A percentile compares a stretch with the other conserved stretches of the same genome.
Conservation (phyloP, 2,888 invertebrate species). For the Campoplex nolae region DNA sequence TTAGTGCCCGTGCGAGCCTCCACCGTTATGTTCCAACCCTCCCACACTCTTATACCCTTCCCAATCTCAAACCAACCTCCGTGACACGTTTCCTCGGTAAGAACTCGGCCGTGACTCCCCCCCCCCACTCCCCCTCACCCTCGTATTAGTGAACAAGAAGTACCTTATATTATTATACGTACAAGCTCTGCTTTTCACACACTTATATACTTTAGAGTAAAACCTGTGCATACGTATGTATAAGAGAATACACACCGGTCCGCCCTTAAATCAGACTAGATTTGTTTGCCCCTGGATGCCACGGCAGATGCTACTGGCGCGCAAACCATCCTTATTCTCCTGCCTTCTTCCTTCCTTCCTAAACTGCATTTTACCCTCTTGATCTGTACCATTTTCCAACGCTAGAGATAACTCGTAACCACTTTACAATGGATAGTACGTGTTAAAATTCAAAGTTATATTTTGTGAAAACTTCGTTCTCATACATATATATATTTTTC, state of each 20-base stretch:
- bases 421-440: conserved; percentile 32
- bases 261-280: conserved; percentile 72
- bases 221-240: conserved; percentile 5
- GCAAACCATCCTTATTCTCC: conserved; percentile 24
- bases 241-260: conserved; percentile 42
- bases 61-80: conserved; percentile 21
- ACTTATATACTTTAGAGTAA: conserved; percentile 24
- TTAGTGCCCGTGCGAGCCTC: conserved; percentile 75
- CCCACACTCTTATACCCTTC: conserved; percentile 7
- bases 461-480: not conserved
- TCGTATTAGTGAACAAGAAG: not conserved
- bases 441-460: not conserved
- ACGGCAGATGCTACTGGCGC: conserved; percentile 68
- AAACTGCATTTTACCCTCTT: conserved; percentile 53
- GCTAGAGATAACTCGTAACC: conserved; percentile 3
- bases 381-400: conserved; percentile 23
- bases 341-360: conserved; percentile 7
- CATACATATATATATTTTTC: not conserved
- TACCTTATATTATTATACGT: conserved; percentile 26
- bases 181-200: conserved; percentile 51
- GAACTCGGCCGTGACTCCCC: conserved; percentile 71
- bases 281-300: conserved; percentile 72
- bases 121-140: not conserved
- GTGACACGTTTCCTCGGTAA: conserved; percentile 70
- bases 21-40: conserved; percentile 10